A percentile compares a stretch with the other conserved stretches of the same genome.
Conservation (phyloP, 2,888 invertebrate species). For the Minunthozetes semirufus region DNA sequence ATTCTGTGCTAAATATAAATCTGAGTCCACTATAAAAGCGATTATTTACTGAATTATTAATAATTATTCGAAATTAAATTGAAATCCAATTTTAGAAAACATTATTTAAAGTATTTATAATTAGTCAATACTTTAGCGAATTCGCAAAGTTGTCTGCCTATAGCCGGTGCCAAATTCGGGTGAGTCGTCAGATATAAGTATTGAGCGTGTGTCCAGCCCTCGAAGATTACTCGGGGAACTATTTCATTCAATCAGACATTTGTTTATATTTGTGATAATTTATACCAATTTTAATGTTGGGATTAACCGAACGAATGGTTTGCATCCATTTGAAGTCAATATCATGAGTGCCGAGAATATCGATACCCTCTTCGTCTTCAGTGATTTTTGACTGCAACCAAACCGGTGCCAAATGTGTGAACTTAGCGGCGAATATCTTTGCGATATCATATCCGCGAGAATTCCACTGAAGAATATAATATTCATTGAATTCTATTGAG, state of each 20-base stretch:
- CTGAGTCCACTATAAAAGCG: no score
- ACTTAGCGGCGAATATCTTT: constrained; percentile 75
- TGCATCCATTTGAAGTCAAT: constrained; percentile 75
- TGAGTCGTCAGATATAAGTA: constrained; percentile 60
- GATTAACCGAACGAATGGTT: constrained; percentile 57
- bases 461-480: constrained; percentile 68
- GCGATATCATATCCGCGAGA: constrained; percentile 86
- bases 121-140: constrained; percentile 55
- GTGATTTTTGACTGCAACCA: constrained; percentile 79
- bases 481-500: constrained; percentile 36
- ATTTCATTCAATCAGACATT: constrained; percentile 33
- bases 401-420: constrained; percentile 84
- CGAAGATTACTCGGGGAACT: constrained; percentile 87
- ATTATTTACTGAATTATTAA: no score
- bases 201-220: constrained; percentile 71
- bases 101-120: no score
- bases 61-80: no score
- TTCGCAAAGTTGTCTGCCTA: constrained; percentile 63
- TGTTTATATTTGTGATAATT: constrained; percentile 29
- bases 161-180: constrained; percentile 47
- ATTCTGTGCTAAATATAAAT: no score
- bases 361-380: constrained; percentile 35
- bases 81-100: no score
- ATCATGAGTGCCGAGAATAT: constrained; percentile 57
- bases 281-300: constrained; percentile 48